These are phyloP conservation scores for Clarias batrachus DNA, from an alignment of 2,113 vertebrate species.

Conservation along the genomic window DNA sequence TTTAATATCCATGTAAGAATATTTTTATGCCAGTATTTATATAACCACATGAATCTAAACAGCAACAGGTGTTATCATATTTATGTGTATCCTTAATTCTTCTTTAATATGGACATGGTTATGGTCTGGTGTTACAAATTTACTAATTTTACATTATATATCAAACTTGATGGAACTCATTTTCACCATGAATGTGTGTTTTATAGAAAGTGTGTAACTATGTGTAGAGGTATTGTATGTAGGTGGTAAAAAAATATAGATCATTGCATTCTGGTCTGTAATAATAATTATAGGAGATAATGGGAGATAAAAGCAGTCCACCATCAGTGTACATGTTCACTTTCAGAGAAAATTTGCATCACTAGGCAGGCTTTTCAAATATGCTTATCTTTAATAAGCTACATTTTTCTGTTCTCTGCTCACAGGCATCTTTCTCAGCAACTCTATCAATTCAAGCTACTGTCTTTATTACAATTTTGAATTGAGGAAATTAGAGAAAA, in stretches of 20 bases:
- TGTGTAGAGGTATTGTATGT: slow-evolving; percentile 27
- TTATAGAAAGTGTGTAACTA: neutral
- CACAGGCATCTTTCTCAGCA: slow-evolving; percentile 37
- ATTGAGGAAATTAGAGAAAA: slow-evolving; percentile 6
- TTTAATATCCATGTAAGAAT: neutral
- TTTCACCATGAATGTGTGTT: slow-evolving; percentile 8
- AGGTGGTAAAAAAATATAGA: slow-evolving; percentile 35
- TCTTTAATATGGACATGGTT: neutral
- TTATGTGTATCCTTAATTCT: neutral
- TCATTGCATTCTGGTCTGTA: slow-evolving; percentile 40
- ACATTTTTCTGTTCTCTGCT: neutral
- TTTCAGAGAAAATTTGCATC: slow-evolving; percentile 50
- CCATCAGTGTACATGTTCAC: slow-evolving; percentile 41
- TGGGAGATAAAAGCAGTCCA: slow-evolving; percentile 51
- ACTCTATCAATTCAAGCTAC: slow-evolving; percentile 32
- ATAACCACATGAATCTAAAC: neutral
- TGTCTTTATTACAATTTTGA: slow-evolving; percentile 17
- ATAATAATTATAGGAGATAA: slow-evolving; percentile 26
- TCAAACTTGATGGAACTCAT: neutral
- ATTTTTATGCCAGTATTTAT: neutral
- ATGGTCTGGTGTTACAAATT: neutral
- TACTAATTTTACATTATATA: neutral
- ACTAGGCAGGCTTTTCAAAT: slow-evolving; percentile 55
- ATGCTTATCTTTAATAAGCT: slow-evolving; percentile 48
- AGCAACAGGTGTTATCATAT: neutral